Evolutionary conservation across 2,113 vertebrate genomes (phyloP).

Genomic region (Gorsachius goisagi): DNA sequence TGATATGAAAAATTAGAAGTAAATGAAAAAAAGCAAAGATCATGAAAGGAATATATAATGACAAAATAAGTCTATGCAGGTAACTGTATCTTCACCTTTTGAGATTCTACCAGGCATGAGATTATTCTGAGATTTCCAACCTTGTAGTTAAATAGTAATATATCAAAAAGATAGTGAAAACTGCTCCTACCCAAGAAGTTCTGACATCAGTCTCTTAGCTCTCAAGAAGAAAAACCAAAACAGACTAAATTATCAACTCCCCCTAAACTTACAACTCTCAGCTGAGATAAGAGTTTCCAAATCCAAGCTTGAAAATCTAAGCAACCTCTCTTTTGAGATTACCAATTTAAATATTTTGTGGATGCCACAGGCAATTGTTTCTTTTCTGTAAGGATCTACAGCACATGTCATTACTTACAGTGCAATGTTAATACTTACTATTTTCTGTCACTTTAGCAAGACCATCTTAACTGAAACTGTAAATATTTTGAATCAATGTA

Average conservation of each 20-base stretch:
- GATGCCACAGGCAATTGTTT: constrained; percentile 37
- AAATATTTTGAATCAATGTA: constrained; percentile 65
- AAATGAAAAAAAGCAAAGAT: not conserved
- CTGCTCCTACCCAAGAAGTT: constrained; percentile 39
- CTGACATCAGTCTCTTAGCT: constrained; percentile 3
- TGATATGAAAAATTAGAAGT: constrained; percentile 5
- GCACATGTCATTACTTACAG: constrained; percentile 41
- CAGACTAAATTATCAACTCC: constrained; percentile 18
- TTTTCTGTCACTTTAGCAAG: constrained; percentile 1
- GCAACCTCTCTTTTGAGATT: constrained; percentile 45
- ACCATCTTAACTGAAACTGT: constrained; percentile 39
- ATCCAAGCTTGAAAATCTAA: constrained; percentile 51
- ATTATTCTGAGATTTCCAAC: constrained; percentile 57
- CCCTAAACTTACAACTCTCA: constrained; percentile 28
- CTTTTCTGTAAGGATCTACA: constrained; percentile 4
- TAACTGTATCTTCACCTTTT: constrained; percentile 26
- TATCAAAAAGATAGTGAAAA: constrained; percentile 12
- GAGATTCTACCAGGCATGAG: constrained; percentile 29
- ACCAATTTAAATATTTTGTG: constrained; percentile 42
- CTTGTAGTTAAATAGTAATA: constrained; percentile 17
- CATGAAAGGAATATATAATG: not conserved
- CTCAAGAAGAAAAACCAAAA: not conserved
- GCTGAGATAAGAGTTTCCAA: constrained; percentile 26
- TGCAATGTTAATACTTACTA: constrained; percentile 38
- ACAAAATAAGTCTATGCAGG: not conserved